Percentiles rank a stretch among this genome's conserved stretches.
Evolutionary conservation across 2,113 vertebrate genomes (phyloP).

Genomic region (Cinclus mexicanus): DNA sequence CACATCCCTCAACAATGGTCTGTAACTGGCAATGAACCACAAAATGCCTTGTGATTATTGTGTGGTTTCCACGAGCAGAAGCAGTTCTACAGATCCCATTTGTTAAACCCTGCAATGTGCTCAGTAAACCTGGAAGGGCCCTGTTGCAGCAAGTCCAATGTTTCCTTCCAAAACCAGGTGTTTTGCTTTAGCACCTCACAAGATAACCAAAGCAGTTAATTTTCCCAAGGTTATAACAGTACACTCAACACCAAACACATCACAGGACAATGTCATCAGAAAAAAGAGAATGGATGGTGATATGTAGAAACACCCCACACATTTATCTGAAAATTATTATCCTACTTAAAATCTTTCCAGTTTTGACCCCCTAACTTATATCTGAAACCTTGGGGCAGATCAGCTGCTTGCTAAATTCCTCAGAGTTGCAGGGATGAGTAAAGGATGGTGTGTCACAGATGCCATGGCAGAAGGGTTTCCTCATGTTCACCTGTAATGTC

Average conservation of each 20-base stretch:
- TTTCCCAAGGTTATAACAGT: not conserved
- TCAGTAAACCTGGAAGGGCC: not conserved
- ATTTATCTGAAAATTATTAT: not conserved
- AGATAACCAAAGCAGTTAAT: not conserved
- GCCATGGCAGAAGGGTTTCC: not conserved
- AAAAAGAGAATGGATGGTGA: not conserved
- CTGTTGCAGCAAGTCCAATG: not conserved
- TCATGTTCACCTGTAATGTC: not conserved
- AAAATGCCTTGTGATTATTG: not conserved
- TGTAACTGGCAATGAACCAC: not conserved
- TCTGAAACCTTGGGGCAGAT: not conserved
- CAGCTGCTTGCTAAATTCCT: not conserved
- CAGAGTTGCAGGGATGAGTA: not conserved
- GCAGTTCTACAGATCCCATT: not conserved
- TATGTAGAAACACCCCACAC: not conserved
- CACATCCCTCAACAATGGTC: not conserved
- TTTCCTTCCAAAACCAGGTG: not conserved
- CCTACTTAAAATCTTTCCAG: not conserved
- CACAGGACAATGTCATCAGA: not conserved
- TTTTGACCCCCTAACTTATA: not conserved
- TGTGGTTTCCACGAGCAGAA: not conserved
- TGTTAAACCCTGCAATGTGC: not conserved
- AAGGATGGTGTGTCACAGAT: not conserved
- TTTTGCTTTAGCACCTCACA: not conserved
- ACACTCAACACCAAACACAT: not conserved